These are phyloP conservation scores for Quadriops clusia DNA, from an alignment of 2,888 invertebrate genomes.

Conservation along the genomic window DNA sequence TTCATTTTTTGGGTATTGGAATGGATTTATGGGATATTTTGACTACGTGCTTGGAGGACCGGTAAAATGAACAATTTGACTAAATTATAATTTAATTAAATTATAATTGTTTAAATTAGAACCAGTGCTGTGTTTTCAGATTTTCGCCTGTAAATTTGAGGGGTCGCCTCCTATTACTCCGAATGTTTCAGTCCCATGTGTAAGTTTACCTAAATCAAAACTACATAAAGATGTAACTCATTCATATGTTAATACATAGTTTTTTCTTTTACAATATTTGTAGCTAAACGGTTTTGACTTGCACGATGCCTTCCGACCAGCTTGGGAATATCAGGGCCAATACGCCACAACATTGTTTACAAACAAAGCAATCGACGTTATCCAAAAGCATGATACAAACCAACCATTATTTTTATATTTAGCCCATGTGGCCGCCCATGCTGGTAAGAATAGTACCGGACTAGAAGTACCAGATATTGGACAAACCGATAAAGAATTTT, in stretches of 20 bases:
- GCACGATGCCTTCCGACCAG: constrained; percentile 29
- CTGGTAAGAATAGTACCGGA: constrained; percentile 36
- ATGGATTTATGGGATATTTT: constrained; percentile 64
- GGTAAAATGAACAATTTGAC: no score
- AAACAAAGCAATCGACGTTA: constrained; percentile 49
- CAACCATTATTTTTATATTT: constrained; percentile 65
- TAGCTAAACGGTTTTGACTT: constrained; percentile 32
- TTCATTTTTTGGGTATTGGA: constrained; percentile 66
- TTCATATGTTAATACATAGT: no score
- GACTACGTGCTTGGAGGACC: constrained; percentile 38
- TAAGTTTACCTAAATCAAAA: no score
- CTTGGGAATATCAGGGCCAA: constrained; percentile 41
- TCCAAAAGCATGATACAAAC: constrained; percentile 42
- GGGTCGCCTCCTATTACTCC: no score
- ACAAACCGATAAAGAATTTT: constrained; percentile 49
- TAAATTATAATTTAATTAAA: no score
- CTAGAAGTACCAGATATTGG: constrained; percentile 52
- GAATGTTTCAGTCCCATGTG: no score
- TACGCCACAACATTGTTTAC: constrained; percentile 62
- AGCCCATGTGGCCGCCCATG: constrained; percentile 64
- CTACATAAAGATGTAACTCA: constrained; percentile 25
- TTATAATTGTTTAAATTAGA: no score
- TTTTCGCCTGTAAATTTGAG: no score
- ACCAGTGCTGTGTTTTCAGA: no score
- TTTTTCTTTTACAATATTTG: neutral